These are phyloP conservation scores for Camponotus floridanus DNA, from an alignment of 1,140 invertebrate genomes.

Conservation along the genomic window DNA sequence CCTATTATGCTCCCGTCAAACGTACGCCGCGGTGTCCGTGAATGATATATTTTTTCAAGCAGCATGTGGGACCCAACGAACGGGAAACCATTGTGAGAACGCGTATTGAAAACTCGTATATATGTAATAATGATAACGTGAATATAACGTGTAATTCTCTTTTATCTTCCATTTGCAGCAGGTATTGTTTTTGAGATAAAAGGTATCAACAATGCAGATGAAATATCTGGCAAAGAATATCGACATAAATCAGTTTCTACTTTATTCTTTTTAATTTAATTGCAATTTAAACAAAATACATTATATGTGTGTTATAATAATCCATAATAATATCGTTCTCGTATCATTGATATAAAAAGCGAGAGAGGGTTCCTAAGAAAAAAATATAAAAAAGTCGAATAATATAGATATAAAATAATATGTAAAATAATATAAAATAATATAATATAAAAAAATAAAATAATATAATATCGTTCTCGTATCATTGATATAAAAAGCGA, in stretches of 20 bases:
- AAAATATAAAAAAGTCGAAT: not conserved
- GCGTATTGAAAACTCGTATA: not conserved
- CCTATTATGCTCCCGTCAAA: conserved; percentile 55
- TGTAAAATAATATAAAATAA: too few species aligned
- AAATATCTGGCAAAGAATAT: conserved; percentile 20
- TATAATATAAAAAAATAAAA: not conserved
- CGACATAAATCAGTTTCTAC: not conserved
- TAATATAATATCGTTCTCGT: not conserved
- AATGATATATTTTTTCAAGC: conserved; percentile 48
- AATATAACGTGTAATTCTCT: not conserved
- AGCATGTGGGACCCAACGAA: conserved; percentile 4
- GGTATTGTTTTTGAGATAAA: not conserved
- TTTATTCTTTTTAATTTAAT: not conserved
- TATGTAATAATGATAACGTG: not conserved
- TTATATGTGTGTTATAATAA: not conserved
- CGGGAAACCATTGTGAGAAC: conserved; percentile 13
- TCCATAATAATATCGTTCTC: not conserved
- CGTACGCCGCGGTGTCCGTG: conserved; percentile 3
- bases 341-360: conserved; percentile 4
- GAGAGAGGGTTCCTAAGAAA: not conserved
- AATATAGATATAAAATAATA: too few species aligned
- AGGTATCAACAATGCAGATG: not conserved
- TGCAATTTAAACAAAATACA: not conserved
- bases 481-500: not conserved
- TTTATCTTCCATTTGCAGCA: not conserved